Conservation (phyloP, 1,140 invertebrate genomes). For the Cyphomyrmex costatus region DNA sequence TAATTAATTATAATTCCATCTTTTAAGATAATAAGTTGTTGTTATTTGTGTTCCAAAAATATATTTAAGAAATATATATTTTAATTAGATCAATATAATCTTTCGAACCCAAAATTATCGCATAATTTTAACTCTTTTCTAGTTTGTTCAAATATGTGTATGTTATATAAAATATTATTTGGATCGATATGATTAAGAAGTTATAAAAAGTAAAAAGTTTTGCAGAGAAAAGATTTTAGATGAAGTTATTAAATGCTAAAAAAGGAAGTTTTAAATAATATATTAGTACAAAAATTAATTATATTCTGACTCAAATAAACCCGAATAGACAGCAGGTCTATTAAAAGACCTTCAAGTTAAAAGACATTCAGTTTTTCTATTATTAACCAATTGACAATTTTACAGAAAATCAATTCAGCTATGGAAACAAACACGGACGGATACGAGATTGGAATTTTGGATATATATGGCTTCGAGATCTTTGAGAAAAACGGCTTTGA, state of each 20-base stretch:
- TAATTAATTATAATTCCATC: background rate
- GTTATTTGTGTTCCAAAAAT: background rate
- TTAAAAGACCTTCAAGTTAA: background rate
- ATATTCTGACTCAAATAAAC: no score
- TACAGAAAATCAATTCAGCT: slow-evolving; percentile 89
- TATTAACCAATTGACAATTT: slow-evolving; percentile 49
- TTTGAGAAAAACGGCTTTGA: slow-evolving; percentile 94
- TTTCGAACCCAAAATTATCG: background rate
- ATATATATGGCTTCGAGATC: slow-evolving; percentile 93
- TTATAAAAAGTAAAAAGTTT: no score
- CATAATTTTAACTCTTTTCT: background rate
- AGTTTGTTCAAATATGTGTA: no score
- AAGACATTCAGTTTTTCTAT: background rate
- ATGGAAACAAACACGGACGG: slow-evolving; percentile 88
- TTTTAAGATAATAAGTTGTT: background rate
- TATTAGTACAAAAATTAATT: no score
- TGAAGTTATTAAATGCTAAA: no score
- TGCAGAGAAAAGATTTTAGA: no score
- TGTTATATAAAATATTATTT: no score
- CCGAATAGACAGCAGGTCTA: no score
- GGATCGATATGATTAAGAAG: no score
- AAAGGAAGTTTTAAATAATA: no score
- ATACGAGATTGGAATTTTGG: slow-evolving; percentile 88
- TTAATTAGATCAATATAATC: background rate
- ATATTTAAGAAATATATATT: background rate